Conservation (phyloP, 2,888 invertebrate genomes). For the Tuta absoluta region DNA sequence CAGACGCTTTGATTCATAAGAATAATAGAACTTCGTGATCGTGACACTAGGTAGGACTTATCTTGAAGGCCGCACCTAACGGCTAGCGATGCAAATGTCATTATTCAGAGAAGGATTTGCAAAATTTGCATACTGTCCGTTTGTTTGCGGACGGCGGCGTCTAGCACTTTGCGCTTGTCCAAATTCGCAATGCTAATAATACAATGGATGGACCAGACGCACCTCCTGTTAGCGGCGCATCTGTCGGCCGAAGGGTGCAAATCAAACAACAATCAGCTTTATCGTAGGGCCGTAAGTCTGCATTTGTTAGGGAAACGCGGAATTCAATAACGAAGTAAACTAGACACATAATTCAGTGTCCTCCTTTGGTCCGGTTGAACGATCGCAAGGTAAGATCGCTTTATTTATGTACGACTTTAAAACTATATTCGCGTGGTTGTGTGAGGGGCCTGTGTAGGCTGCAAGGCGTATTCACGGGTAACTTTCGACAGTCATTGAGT, state of each 20-base stretch:
- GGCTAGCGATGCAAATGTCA: constrained; percentile 56
- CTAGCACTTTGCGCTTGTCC: constrained; percentile 67
- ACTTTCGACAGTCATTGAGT: constrained; percentile 80
- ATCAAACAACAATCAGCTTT: constrained; percentile 51
- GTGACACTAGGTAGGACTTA: constrained; percentile 20
- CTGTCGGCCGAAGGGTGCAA: constrained; percentile 47
- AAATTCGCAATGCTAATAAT: constrained; percentile 76
- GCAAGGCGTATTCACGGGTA: constrained; percentile 61
- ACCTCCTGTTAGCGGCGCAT: constrained; percentile 60
- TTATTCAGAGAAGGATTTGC: constrained; percentile 61
- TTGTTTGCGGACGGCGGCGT: constrained; percentile 66
- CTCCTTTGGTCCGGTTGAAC: constrained; percentile 50
- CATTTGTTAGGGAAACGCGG: constrained; percentile 43
- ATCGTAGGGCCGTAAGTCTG: constrained; percentile 45
- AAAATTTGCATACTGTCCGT: constrained; percentile 66
- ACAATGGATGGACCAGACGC: constrained; percentile 70
- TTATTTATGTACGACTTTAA: constrained; percentile 56
- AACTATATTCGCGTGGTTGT: constrained; percentile 57
- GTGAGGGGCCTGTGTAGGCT: constrained; percentile 59
- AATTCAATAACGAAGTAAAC: constrained; percentile 50
- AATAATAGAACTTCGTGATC: constrained; percentile 33
- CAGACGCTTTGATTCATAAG: constrained; percentile 16
- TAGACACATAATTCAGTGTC: constrained; percentile 60
- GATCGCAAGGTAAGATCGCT: constrained; percentile 54
- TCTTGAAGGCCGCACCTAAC: constrained; percentile 47